These are phyloP conservation scores for Allygus modestus DNA, from an alignment of 2,888 invertebrate species.

Conservation along the genomic window DNA sequence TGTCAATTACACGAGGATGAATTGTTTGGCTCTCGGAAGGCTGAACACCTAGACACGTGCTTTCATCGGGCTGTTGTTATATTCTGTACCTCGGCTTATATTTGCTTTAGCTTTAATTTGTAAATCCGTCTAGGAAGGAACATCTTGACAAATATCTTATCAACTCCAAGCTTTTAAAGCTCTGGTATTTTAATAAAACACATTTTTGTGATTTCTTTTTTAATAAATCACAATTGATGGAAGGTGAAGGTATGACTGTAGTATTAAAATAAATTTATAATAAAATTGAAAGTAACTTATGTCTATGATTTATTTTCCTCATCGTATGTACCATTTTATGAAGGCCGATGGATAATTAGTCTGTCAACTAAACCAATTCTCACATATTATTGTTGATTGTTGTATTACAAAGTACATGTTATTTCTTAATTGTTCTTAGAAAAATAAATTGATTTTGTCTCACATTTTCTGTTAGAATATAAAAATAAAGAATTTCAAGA, in stretches of 20 bases:
- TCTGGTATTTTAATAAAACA: slow-evolving; percentile 64
- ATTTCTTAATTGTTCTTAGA: too few relatives aligned
- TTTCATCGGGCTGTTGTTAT: slow-evolving; percentile 56
- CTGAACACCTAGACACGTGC: slow-evolving; percentile 22
- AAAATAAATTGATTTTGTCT: too few relatives aligned
- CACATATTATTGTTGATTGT: too few relatives aligned
- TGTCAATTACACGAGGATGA: slow-evolving; percentile 50
- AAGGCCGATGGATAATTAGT: too few relatives aligned
- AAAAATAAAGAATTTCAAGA: too few relatives aligned
- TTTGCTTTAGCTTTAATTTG: slow-evolving; percentile 58
- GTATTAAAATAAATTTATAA: slow-evolving; percentile 65
- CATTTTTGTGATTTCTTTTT: slow-evolving; percentile 63
- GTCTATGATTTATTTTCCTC: slow-evolving; percentile 30
- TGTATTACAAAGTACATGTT: too few relatives aligned
- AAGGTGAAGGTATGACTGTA: slow-evolving; percentile 66
- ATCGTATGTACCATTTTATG: too few relatives aligned
- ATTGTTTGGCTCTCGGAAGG: slow-evolving; percentile 3
- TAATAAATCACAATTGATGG: slow-evolving; percentile 65
- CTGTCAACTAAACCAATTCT: too few relatives aligned
- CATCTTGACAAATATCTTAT: slow-evolving; percentile 55
- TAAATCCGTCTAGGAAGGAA: slow-evolving; percentile 26
- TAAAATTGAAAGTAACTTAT: slow-evolving; percentile 64
- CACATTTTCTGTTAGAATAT: too few relatives aligned
- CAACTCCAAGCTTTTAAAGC: slow-evolving; percentile 53
- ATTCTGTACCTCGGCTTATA: slow-evolving; percentile 40